Percentiles rank a stretch among this genome's conserved stretches.
Evolutionary conservation across 37 sponge, comb jelly and placozoan genomes (phyloP).

Genomic region (Axinella damicornis): DNA sequence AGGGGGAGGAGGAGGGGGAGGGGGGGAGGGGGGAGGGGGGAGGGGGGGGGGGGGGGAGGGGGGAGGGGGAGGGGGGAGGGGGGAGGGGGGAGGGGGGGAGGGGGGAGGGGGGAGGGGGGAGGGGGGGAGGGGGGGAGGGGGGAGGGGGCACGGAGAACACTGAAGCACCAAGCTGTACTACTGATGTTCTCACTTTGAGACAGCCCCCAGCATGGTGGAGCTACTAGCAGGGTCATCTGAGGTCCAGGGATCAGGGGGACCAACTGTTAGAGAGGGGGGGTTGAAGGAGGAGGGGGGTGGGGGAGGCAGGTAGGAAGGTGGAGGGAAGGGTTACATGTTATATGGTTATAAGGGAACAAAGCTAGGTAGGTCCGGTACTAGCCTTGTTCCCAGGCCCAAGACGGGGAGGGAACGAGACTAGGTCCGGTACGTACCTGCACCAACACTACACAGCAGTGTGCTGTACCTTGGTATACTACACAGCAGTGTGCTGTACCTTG

Average conservation of each 20-base stretch:
- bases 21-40: background rate
- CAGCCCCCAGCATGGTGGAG: slow-evolving; percentile 51
- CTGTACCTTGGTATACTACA: no score
- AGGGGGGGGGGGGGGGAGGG: background rate
- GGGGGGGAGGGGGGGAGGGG: background rate
- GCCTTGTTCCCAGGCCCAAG: no score
- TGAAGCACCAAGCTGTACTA: background rate
- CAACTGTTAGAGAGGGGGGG: slow-evolving; percentile 18
- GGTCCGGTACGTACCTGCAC: no score
- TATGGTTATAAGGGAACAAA: no score
- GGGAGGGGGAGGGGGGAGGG: background rate
- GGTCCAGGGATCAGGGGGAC: slow-evolving; percentile 55
- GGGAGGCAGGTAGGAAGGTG: no score
- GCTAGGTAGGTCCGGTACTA: no score
- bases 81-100: background rate
- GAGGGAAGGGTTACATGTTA: no score
- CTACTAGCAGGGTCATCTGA: slow-evolving; percentile 3
- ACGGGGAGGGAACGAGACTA: no score
- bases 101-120: background rate
- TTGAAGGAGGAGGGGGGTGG: background rate
- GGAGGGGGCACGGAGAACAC: background rate
- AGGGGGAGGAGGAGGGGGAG: background rate
- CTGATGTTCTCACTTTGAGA: slow-evolving; percentile 31
- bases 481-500: no score
- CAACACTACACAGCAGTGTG: no score